These are phyloP conservation scores for Sebastes melanostomus DNA, from an alignment of 2,797 vertebrate genomes.

Conservation along the genomic window DNA sequence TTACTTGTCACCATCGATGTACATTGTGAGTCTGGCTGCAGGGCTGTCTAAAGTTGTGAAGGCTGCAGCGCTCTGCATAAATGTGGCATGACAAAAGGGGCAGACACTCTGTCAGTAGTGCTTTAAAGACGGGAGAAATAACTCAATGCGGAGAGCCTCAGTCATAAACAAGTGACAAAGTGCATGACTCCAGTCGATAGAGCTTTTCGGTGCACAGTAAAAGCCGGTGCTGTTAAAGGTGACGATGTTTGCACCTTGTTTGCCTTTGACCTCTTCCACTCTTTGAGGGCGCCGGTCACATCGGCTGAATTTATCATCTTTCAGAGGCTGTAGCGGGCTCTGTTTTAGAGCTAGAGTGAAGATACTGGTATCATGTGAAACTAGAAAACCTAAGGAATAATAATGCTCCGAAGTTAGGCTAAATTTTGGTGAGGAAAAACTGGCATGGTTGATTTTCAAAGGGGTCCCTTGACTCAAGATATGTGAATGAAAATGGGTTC, in stretches of 20 bases:
- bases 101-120: slow-evolving; percentile 7
- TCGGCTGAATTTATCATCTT: too few relatives aligned
- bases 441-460: too few relatives aligned
- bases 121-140: not conserved
- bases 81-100: slow-evolving; percentile 17
- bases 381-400: too few relatives aligned
- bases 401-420: too few relatives aligned
- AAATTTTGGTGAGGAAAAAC: too few relatives aligned
- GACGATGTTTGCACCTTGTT: not conserved
- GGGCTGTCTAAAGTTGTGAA: slow-evolving; percentile 8
- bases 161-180: slow-evolving; percentile 32
- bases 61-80: slow-evolving; percentile 14
- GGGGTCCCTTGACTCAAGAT: too few relatives aligned
- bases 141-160: not conserved
- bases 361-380: too few relatives aligned
- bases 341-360: too few relatives aligned
- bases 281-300: rapidly evolving
- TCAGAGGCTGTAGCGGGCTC: too few relatives aligned
- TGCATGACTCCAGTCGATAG: not conserved
- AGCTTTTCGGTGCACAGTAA: not conserved
- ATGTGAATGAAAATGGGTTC: too few relatives aligned
- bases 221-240: not conserved
- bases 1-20: slow-evolving; percentile 18
- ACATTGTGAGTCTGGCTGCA: slow-evolving; percentile 19
- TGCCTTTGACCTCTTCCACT: too few relatives aligned